Evolutionary conservation across 2,113 vertebrate genomes (phyloP), one percentile per base, ranked within the genome.

Genomic region (Agelaius phoeniceus): DNA sequence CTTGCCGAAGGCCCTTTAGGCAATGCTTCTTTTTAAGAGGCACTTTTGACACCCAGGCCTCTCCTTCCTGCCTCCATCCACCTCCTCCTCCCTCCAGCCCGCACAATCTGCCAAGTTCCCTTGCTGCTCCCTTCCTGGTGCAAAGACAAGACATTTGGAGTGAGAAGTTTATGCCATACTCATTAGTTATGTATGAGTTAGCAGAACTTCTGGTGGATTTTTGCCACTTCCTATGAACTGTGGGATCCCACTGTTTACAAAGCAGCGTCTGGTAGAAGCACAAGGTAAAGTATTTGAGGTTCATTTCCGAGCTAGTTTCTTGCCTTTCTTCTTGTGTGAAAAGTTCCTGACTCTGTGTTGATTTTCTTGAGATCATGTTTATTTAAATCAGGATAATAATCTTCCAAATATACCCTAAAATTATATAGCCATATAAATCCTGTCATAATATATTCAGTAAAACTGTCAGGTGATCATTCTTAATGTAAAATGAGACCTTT

Each of bases 391-490:
- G 89, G 92, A 93, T 96, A 96, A 94, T 96, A 96, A 92, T 94
- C 93, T 94, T 95, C 86, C 90, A 96, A 93, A 95, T 94, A 95
- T 89, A 94, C 96, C 93, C 92, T 96, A 96, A 94, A 92, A 95
- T 96, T 96, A 96, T 94, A 95, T 62, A 93, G 94, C 79, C 88
- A 48, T 92, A 96, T 95, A 96, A 95, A 97, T 94, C 94, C 96
- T 93, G 93, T 94, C 90, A 86, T 94, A 96, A 94, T 96, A 95
- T 81, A 88, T 96, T 95, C 92, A 90, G 88, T 96, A 95, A 97
- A 96, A 94, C 94, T 94, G 96, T 95, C 96, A 94, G 90, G 92
- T 96, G 96, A 94, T 97, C 96, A 96, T 93, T 96, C 96, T 95
- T 96, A 96, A 92, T 90, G 90, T 96, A 93, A 96, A 92, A 95